Base-by-base conservation (phyloP, 2,113 vertebrate genomes). In the Poeciliopsis prolifica region DNA sequence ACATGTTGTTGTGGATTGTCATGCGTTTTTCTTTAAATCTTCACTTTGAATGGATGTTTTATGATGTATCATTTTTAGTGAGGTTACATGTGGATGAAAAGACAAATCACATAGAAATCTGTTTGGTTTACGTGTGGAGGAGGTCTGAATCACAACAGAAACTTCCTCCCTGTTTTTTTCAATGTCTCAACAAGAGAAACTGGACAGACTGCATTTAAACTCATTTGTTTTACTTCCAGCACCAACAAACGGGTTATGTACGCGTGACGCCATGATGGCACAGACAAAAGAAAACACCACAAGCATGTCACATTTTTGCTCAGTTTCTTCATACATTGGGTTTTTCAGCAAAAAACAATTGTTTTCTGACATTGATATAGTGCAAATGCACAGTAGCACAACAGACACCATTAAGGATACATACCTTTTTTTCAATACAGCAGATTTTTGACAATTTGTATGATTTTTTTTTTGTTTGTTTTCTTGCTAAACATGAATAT, bases 381-480 rank as follows among this genome's bases (percentile, higher is more conserved):
- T 92, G 92, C 88, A 92, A 93, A 94, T 82, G 85, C 82, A 94
- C 88, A 87, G 88, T 75, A 93, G 91, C 91, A 93, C 88, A 87
- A 90, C 61, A 87, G 74, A 93, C 88, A 89, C 88, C 78, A 91
- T 90, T 91, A 88, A 89, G 76, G 72, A 88, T 86, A 92, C 84
- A 88, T 68, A 78, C 75, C 71, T 81, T 63, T 80, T 87, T 91
- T 83, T 92, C 83, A 90, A 86, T 83, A 94, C 91, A 92, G 89
- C 86, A 89, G 82, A 89, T 86, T 91, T 54, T 85, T 79, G 78
- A 94, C 82, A 92, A 89, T 82, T 88, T 91, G 83, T 81, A 81
- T 84, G 87, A 90, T 62, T 68, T 68, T 80, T 85, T 81, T 83
- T 29, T 78, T 66, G 42, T 68, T 71, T 33, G 76, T 85, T 79